phyloP scores from a whole-genome alignment of 30 jellyfish, hydroid and myxozoan species.

The Aurelia sp. region DNA sequence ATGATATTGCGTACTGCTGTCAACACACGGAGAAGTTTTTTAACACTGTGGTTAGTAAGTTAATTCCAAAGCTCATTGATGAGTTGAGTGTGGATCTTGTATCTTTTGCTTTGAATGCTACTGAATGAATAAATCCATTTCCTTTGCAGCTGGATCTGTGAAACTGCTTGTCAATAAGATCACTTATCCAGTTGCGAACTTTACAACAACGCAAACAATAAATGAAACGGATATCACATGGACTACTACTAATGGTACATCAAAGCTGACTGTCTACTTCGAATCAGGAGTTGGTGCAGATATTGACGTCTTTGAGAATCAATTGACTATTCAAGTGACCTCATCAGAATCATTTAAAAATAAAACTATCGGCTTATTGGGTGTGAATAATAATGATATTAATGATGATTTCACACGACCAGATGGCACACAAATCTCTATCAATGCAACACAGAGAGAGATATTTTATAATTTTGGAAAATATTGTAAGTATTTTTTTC shows the following conservation, averaged over 20 bases:
- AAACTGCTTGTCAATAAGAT: slow-evolving; percentile 39
- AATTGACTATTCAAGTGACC: slow-evolving; percentile 35
- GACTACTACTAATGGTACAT: slow-evolving; percentile 26
- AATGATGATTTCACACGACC: slow-evolving; percentile 73
- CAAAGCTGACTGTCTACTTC: slow-evolving; percentile 31
- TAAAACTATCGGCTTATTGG: slow-evolving; percentile 68
- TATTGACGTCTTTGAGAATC: slow-evolving; percentile 39
- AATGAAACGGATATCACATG: slow-evolving; percentile 65
- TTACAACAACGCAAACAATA: slow-evolving; percentile 49
- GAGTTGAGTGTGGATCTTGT: too few species aligned
- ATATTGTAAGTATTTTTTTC: slow-evolving; percentile 44
- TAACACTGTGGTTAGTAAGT: too few species aligned
- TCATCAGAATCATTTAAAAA: slow-evolving; percentile 5
- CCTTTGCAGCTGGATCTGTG: slow-evolving; percentile 52
- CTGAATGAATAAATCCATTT: too few species aligned
- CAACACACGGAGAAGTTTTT: too few species aligned
- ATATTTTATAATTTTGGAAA: slow-evolving; percentile 70
- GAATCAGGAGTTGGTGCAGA: slow-evolving; percentile 52
- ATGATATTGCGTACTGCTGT: too few species aligned
- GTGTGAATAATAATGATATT: slow-evolving; percentile 43
- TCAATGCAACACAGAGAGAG: slow-evolving; percentile 65
- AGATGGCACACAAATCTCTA: slow-evolving; percentile 52
- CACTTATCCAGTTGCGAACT: slow-evolving; percentile 7
- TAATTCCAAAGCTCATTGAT: too few species aligned
- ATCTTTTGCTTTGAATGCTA: too few species aligned